Evolutionary conservation across 2,888 invertebrate species (phyloP), one percentile per base, ranked within the genome.

Genomic region (Lumbricus terrestris): DNA sequence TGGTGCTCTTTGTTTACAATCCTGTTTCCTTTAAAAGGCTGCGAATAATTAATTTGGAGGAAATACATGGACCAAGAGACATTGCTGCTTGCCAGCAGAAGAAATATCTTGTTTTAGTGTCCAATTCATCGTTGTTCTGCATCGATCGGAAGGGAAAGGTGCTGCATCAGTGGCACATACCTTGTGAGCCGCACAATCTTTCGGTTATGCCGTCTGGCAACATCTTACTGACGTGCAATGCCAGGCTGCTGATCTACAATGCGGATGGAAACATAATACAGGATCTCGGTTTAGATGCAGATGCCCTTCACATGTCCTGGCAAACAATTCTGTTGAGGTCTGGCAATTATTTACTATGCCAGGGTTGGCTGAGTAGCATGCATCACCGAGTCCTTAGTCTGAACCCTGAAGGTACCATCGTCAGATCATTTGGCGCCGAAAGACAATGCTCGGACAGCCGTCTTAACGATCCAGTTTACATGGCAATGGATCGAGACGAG

Each of bases 341-440:
- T 6, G 85, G 85, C 85, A 85, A 85, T 35, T 85, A n/a, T 85
- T 37, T 35, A n/a, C 23, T 85, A 85, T 85, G 85, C 37, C 85
- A 85, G 85, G 85, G 85, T 85, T 85, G 85, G 85, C 0, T 35
- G 85, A 6, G 37, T 20, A 85, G 85, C 85, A 35, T 35, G 16
- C 37, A 35, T 85, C 85, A 85, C n/a, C 85, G 35, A 6, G 85
- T 85, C 35, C 85, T 85, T 8, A 34, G 0, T 34, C 20, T 85
- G 85, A 85, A 15, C 23, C 20, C 85, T 34, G 35, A 85, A 23
- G 85, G 85, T 35, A 23, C 34, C 20, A 34, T 85, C 18, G 35
- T 85, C 18, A 85, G 16, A 85, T 85, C 35, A 8, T 34, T 34
- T 37, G 34, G 85, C 34, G 35, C 35, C 15, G n/a, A 69, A n/a